Percentiles rank a stretch among this genome's conserved stretches.
phyloP scores from a whole-genome alignment of 2,888 invertebrate genomes.

The Darwinula stevensoni region DNA sequence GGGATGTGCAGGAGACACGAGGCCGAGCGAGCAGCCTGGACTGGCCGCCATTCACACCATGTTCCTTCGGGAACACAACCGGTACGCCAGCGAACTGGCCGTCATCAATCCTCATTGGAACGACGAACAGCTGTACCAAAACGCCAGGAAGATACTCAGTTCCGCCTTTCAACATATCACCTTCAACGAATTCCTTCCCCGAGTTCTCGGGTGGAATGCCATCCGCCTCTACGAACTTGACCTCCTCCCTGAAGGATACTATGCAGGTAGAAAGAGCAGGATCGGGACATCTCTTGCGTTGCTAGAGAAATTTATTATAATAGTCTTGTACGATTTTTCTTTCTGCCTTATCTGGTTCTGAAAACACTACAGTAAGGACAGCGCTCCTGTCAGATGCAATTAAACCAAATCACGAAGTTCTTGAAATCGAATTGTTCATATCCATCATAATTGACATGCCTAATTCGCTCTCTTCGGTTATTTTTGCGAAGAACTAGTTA shows the following conservation, averaged over 20 bases:
- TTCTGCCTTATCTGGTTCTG: too few relatives aligned
- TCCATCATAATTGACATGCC: too few relatives aligned
- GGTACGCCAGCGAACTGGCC: constrained; percentile 42
- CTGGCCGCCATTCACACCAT: constrained; percentile 62
- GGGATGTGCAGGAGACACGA: constrained; percentile 44
- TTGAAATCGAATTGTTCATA: too few relatives aligned
- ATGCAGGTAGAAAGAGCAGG: constrained; percentile 28
- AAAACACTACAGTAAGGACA: too few relatives aligned
- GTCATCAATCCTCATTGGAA: constrained; percentile 69
- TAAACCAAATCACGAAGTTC: too few relatives aligned
- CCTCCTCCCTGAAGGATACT: constrained; percentile 48
- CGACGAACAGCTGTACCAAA: constrained; percentile 50
- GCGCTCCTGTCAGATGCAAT: too few relatives aligned
- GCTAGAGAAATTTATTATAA: too few relatives aligned
- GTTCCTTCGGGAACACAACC: constrained; percentile 67
- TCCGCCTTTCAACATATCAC: constrained; percentile 49
- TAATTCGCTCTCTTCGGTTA: too few relatives aligned
- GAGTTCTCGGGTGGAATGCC: constrained; percentile 63
- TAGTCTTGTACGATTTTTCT: too few relatives aligned
- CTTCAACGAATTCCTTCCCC: constrained; percentile 66
- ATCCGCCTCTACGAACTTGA: constrained; percentile 63
- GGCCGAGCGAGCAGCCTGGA: constrained; percentile 74
- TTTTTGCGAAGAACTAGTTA: too few relatives aligned
- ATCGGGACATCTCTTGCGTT: background rate
- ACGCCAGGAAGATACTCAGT: constrained; percentile 41